Conservation (phyloP, 2,113 vertebrate genomes). For the Misgurnus anguillicaudatus region DNA sequence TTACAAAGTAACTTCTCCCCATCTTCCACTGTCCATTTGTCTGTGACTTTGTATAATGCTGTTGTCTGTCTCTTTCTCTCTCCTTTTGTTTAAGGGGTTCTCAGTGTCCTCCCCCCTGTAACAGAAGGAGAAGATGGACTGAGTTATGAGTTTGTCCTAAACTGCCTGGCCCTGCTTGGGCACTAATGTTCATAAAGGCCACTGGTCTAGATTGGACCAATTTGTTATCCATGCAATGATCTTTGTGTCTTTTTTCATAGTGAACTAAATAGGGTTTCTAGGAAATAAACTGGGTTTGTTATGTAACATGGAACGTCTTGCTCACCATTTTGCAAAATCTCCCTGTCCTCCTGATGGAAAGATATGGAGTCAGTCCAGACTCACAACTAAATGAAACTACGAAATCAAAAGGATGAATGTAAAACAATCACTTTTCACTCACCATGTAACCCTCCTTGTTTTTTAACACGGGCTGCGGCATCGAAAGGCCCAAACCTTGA, state of each 20-base stretch:
- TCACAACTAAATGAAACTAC: background rate
- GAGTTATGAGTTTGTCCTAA: constrained; percentile 60
- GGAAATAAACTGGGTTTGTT: constrained; percentile 6
- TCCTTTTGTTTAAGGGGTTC: constrained; percentile 57
- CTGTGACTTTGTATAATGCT: constrained; percentile 39
- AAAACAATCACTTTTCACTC: constrained; percentile 24
- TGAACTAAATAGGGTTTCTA: constrained; percentile 2
- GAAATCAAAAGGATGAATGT: background rate
- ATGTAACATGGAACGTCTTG: constrained; percentile 1
- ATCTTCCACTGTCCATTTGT: constrained; percentile 22
- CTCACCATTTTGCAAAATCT: constrained; percentile 45
- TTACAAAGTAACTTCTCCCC: constrained; percentile 17
- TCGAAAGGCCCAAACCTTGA: constrained; percentile 81
- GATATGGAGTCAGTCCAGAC: background rate
- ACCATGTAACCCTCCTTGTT: constrained; percentile 63
- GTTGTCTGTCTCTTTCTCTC: constrained; percentile 57
- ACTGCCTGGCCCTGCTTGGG: constrained; percentile 40
- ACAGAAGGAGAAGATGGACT: constrained; percentile 60
- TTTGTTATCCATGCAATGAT: constrained; percentile 27
- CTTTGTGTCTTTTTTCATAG: background rate
- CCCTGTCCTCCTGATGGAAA: constrained; percentile 32
- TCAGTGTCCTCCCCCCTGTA: constrained; percentile 53
- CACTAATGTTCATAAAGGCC: background rate
- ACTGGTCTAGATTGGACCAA: background rate
- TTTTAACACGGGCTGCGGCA: constrained; percentile 81